A percentile compares a stretch with the other conserved stretches of the same genome.
These are phyloP conservation scores for Pholis gunnellus DNA, from an alignment of 2,113 vertebrate genomes.

Conservation along the genomic window DNA sequence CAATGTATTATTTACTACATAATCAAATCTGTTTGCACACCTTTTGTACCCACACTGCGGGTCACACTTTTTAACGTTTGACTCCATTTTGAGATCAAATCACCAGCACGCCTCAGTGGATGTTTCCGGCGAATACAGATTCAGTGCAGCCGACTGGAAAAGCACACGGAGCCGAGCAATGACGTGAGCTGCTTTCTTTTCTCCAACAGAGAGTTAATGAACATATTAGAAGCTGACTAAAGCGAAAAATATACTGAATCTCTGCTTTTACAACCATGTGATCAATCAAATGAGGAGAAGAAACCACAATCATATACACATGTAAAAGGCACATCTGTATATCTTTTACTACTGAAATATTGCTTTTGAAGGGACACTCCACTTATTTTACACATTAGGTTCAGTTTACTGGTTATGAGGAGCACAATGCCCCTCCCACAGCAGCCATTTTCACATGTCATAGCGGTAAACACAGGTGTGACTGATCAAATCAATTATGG, in stretches of 20 bases:
- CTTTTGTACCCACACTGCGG: background rate
- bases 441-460: too few species aligned
- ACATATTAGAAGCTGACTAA: background rate
- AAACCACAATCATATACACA: background rate
- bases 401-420: background rate
- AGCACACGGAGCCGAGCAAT: background rate
- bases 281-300: background rate
- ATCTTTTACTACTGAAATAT: background rate
- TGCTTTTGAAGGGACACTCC: background rate
- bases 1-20: constrained; percentile 22
- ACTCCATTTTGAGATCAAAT: background rate
- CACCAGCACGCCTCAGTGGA: background rate
- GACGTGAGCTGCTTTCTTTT: background rate
- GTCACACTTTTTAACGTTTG: too few species aligned
- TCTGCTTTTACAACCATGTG: background rate
- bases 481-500: background rate
- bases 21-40: constrained; percentile 17
- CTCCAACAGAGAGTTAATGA: constrained; percentile 9
- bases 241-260: background rate
- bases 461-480: background rate
- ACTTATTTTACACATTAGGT: background rate
- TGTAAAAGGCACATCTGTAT: background rate
- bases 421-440: background rate
- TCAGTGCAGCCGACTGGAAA: constrained; percentile 8
- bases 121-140: background rate